Evolutionary conservation across 2,888 invertebrate species (phyloP).

Genomic region (Cephus pulcher): DNA sequence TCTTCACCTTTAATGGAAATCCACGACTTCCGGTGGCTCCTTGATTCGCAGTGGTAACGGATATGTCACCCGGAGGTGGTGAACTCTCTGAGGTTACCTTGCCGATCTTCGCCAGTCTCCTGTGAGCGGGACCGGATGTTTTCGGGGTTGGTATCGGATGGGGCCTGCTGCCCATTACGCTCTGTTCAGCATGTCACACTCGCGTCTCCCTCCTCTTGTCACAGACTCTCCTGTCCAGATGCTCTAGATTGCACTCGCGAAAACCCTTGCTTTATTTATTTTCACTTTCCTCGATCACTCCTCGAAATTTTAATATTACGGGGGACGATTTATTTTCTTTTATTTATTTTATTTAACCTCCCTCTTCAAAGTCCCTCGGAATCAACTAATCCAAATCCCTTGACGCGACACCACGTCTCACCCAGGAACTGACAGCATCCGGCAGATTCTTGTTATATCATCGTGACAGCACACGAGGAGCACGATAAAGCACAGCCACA

Average conservation of each 20-base stretch:
- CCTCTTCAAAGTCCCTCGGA: neutral
- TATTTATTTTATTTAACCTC: too few relatives aligned
- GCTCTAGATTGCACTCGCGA: neutral
- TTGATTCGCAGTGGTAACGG: neutral
- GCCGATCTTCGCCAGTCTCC: slow-evolving; percentile 7
- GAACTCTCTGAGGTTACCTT: slow-evolving; percentile 6
- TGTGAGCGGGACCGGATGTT: neutral
- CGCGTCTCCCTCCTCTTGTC: neutral
- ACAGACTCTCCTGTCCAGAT: neutral
- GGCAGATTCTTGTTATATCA: neutral
- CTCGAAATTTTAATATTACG: neutral
- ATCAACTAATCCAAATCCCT: neutral
- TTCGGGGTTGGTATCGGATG: slow-evolving; percentile 5
- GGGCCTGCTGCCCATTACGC: slow-evolving; percentile 23
- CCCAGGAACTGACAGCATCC: neutral
- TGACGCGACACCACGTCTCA: neutral
- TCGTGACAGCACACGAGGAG: neutral
- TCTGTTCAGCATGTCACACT: neutral
- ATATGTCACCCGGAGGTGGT: neutral
- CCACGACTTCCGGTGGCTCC: neutral
- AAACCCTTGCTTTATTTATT: neutral
- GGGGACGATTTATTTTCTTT: neutral
- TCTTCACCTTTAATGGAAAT: slow-evolving; percentile 70
- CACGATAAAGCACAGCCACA: neutral
- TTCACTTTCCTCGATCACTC: neutral